Base-by-base conservation (phyloP, 2,113 vertebrate genomes). In the Pteronura brasiliensis region DNA sequence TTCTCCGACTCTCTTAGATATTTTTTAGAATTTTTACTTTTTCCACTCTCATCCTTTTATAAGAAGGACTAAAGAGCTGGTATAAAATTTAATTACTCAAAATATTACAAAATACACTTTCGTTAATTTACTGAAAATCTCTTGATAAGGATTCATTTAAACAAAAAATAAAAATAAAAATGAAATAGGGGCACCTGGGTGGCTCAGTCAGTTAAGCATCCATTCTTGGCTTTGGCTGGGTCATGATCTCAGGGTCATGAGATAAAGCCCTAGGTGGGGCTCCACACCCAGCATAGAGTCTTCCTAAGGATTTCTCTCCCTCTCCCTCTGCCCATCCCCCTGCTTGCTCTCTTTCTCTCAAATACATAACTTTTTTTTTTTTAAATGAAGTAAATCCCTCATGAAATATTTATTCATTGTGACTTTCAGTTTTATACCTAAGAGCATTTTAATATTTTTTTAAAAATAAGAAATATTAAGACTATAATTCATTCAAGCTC, bases 401-500 rank as follows among this genome's bases (percentile, higher is more conserved):
- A 59, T 3, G 39, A 92, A 92, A 74, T 83, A 95, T 69, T 63
- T 34, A 79, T 88, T 94, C 42, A 52, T 11, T 52, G 25, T 76
- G 34, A 94, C 63, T 95, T 76, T 88, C 39, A 25, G 10, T 63
- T 94, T 94, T 76, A 80, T 81, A 74, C 13, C 47, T 52, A 34
- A 83, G 92, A 69, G 25, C 49, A n/a, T 93, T 96, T 93, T 92
- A 81, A 61, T 74, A 90, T 86, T 88, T 91, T 47, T 80, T 76
- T 12, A 92, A 94, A 96, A 95, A 71, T 61, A 89, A 74, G 18
- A 96, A 80, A 82, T 59, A 79, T 97, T 80, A 55, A 96, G 88
- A 31, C 11, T 29, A 4, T 91, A 96, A 92, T 94, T 95, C 92
- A 96, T 95, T 95, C 44, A 39, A n/a, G 13, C 1, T 96, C 61